Evolutionary conservation across 2,888 invertebrate species (phyloP).

Genomic region (Eretmocerus hayati): DNA sequence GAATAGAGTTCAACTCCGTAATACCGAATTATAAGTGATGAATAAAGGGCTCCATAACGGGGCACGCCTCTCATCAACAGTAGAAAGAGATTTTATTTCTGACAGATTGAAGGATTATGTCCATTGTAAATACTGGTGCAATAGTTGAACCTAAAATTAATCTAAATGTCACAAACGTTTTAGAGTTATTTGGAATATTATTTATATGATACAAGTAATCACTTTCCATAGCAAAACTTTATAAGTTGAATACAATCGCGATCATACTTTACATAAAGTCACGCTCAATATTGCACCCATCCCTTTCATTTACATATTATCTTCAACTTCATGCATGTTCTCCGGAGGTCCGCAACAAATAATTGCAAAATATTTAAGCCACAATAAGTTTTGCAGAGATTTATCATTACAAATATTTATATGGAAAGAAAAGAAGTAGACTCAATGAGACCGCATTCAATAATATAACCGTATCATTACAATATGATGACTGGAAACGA

Average conservation of each 20-base stretch:
- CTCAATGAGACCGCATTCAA: conserved; percentile 26
- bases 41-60: conserved; percentile 20
- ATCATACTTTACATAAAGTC: no score
- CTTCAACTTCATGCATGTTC: no score
- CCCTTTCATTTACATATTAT: no score
- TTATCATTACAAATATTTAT: no score
- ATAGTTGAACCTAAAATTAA: conserved; percentile 39
- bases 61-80: no score
- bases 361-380: no score
- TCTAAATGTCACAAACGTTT: conserved; percentile 34
- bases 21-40: conserved; percentile 24
- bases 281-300: no score
- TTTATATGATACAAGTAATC: conserved; percentile 14
- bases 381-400: no score
- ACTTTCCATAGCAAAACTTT: no score
- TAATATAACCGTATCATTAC: conserved; percentile 34
- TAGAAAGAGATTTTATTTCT: conserved; percentile 30
- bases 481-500: conserved; percentile 40
- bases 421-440: conserved; percentile 15
- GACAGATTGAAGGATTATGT: conserved; percentile 33
- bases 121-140: conserved; percentile 45
- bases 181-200: conserved; percentile 26
- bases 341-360: no score
- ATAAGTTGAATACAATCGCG: no score
- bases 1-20: conserved; percentile 24